Evolutionary conservation across 2,888 invertebrate genomes (phyloP).

Genomic region (Julus scanicus): DNA sequence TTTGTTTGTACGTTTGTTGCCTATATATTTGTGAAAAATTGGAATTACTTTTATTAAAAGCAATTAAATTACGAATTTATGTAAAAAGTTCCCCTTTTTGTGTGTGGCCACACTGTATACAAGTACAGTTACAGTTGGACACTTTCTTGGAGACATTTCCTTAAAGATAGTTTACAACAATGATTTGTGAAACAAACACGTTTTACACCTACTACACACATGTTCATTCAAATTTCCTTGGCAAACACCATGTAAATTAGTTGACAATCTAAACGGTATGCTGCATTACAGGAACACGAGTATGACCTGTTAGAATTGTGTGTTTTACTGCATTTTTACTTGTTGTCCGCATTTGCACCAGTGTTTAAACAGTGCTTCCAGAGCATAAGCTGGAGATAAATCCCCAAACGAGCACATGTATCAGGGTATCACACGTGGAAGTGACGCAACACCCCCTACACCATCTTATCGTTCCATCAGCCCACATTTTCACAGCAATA

Average conservation of each 20-base stretch:
- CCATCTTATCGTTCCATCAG: constrained; percentile 9
- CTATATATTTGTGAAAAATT: no score
- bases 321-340: background rate
- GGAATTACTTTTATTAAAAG: no score
- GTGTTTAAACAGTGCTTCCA: constrained; percentile 4
- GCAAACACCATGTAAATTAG: background rate
- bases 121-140: no score
- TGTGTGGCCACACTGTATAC: no score
- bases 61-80: no score
- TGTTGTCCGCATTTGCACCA: background rate
- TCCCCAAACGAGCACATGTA: background rate
- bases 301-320: background rate
- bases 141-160: no score
- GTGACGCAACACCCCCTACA: background rate
- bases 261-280: no score
- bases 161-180: background rate
- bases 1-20: no score
- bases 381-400: background rate
- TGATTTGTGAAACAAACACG: background rate
- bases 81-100: no score
- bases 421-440: background rate
- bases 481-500: background rate
- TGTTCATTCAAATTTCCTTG: background rate
- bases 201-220: background rate
- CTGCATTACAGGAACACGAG: background rate